These are phyloP conservation scores for Ciconia stormi DNA, from an alignment of 2,113 vertebrate species.

Conservation along the genomic window DNA sequence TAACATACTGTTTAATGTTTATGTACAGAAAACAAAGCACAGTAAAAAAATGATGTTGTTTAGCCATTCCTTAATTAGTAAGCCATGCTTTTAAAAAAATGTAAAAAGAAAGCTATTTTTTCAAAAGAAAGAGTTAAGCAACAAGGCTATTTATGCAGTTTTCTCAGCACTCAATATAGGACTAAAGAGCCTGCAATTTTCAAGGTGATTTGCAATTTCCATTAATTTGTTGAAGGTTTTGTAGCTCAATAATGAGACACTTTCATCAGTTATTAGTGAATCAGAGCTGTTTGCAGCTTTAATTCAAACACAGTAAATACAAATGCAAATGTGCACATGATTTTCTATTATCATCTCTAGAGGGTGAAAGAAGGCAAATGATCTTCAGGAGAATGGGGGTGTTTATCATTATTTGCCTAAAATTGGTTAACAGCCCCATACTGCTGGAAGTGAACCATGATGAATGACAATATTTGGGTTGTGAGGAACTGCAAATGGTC, in stretches of 20 bases:
- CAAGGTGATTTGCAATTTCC: constrained; percentile 67
- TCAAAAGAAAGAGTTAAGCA: constrained; percentile 13
- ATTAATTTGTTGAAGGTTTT: constrained; percentile 63
- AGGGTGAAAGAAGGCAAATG: constrained; percentile 37
- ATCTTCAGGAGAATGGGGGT: constrained; percentile 31
- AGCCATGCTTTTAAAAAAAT: background rate
- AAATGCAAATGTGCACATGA: constrained; percentile 52
- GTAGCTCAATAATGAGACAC: constrained; percentile 56
- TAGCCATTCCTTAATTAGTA: constrained; percentile 1
- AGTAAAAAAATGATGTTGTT: background rate
- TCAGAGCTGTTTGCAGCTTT: constrained; percentile 52
- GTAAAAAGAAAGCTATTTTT: background rate
- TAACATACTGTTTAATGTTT: background rate
- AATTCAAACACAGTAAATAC: constrained; percentile 60
- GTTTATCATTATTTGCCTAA: background rate
- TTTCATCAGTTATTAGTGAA: constrained; percentile 62
- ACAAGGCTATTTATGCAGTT: constrained; percentile 28
- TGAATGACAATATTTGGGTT: background rate
- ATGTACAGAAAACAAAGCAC: background rate
- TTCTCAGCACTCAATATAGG: background rate
- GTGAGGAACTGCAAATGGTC: background rate
- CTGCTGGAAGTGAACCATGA: background rate
- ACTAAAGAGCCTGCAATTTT: constrained; percentile 60
- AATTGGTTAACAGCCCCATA: constrained; percentile 5
- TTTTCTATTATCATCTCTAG: constrained; percentile 51